phyloP scores from a whole-genome alignment of 2,113 vertebrate species.

The Prochilodus magdalenae region DNA sequence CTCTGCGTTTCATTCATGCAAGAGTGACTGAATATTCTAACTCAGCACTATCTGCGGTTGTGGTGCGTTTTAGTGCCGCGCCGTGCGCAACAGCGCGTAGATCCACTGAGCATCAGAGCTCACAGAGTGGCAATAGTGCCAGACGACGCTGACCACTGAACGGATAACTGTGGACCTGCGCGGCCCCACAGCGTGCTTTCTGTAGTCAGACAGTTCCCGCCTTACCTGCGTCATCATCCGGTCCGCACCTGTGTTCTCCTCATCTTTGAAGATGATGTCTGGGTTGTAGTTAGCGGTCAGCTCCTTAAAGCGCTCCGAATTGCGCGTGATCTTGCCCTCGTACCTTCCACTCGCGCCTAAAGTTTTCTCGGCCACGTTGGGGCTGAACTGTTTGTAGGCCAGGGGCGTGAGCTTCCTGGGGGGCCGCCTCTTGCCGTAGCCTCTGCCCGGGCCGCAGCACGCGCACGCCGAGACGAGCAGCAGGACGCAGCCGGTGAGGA shows the following conservation, averaged over 20 bases:
- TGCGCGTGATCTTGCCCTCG: conserved; percentile 91
- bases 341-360: conserved; percentile 92
- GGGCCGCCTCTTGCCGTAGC: conserved; percentile 89
- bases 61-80: too few relatives aligned
- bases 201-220: not conserved
- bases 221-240: conserved; percentile 97
- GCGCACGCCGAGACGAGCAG: conserved; percentile 80
- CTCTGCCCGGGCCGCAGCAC: conserved; percentile 90
- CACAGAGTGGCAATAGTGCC: too few relatives aligned
- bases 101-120: too few relatives aligned
- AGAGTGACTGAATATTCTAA: not conserved
- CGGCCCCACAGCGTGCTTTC: too few relatives aligned
- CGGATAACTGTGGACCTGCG: not conserved
- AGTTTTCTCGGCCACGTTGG: conserved; percentile 95
- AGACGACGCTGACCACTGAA: not conserved
- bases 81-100: too few relatives aligned
- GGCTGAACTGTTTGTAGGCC: conserved; percentile 90
- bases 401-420: conserved; percentile 90
- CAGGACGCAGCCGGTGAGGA: conserved; percentile 81
- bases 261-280: conserved; percentile 99
- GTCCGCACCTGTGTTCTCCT: conserved; percentile 97
- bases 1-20: too few relatives aligned
- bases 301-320: conserved; percentile 94
- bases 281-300: conserved; percentile 96
- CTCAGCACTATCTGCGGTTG: too few relatives aligned